phyloP scores from a whole-genome alignment of 23 tunicate species.

The Oikopleura albicans region DNA sequence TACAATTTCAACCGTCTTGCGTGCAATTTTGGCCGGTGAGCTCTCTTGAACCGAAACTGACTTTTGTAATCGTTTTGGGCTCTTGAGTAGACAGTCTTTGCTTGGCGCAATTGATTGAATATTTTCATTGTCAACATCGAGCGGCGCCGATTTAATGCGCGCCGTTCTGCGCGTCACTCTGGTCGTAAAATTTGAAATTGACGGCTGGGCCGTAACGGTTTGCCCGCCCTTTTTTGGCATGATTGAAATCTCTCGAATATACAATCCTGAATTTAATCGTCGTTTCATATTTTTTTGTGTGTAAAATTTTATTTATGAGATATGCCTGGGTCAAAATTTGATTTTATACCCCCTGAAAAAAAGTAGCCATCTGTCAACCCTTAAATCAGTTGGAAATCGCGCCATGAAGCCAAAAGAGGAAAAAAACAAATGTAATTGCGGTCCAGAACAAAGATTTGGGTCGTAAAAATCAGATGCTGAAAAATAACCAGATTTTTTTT shows the following conservation, averaged over 20 bases:
- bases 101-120: constrained; percentile 3
- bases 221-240: background rate
- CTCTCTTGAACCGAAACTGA: background rate
- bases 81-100: background rate
- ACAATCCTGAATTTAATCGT: background rate
- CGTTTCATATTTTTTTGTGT: too few species aligned
- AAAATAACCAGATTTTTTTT: too few species aligned
- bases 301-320: too few species aligned
- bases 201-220: background rate
- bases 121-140: background rate
- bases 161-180: background rate
- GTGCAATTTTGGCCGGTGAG: background rate
- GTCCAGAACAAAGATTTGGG: too few species aligned
- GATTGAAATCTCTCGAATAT: background rate
- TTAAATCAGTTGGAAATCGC: too few species aligned
- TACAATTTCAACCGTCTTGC: background rate
- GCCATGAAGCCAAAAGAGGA: too few species aligned
- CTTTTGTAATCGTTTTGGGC: background rate
- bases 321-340: too few species aligned
- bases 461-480: too few species aligned
- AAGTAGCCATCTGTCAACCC: too few species aligned
- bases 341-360: too few species aligned
- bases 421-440: too few species aligned
- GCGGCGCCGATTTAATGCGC: background rate
- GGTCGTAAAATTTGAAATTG: background rate